Conservation (phyloP, 2,797 vertebrate genomes). For the Bufotes viridis region DNA sequence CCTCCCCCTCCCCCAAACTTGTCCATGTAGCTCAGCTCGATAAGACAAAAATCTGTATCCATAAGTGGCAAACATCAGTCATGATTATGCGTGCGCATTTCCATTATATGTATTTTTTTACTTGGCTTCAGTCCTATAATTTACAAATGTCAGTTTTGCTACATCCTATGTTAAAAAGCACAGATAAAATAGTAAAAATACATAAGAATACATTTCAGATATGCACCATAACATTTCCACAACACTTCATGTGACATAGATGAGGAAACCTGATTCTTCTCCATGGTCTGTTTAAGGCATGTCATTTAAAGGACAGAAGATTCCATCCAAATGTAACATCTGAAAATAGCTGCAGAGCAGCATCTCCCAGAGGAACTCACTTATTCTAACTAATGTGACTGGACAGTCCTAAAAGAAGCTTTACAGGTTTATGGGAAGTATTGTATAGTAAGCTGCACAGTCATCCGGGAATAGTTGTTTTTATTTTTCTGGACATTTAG, state of each 20-base stretch:
- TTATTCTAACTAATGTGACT: slow-evolving; percentile 35
- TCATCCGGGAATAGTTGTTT: slow-evolving; percentile 14
- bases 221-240: slow-evolving; percentile 8
- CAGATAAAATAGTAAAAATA: background rate
- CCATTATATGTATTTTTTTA: background rate
- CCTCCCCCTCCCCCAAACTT: too few relatives aligned
- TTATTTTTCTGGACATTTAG: slow-evolving; percentile 18
- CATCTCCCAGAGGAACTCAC: slow-evolving; percentile 29
- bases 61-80: background rate
- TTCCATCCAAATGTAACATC: slow-evolving; percentile 30
- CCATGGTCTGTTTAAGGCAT: slow-evolving; percentile 13
- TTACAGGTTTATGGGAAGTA: slow-evolving; percentile 10
- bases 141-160: background rate
- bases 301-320: slow-evolving; percentile 32
- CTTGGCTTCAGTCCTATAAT: background rate
- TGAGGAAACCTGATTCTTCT: slow-evolving; percentile 7
- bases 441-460: background rate
- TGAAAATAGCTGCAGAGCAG: slow-evolving; percentile 29
- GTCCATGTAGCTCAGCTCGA: background rate
- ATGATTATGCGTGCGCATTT: background rate
- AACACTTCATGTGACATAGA: slow-evolving; percentile 4
- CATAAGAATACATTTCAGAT: slow-evolving; percentile 9
- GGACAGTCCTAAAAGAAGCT: slow-evolving; percentile 31
- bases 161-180: background rate
- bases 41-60: background rate